phyloP scores from a whole-genome alignment of 2,797 vertebrate genomes.

The Sebastes nivosus region DNA sequence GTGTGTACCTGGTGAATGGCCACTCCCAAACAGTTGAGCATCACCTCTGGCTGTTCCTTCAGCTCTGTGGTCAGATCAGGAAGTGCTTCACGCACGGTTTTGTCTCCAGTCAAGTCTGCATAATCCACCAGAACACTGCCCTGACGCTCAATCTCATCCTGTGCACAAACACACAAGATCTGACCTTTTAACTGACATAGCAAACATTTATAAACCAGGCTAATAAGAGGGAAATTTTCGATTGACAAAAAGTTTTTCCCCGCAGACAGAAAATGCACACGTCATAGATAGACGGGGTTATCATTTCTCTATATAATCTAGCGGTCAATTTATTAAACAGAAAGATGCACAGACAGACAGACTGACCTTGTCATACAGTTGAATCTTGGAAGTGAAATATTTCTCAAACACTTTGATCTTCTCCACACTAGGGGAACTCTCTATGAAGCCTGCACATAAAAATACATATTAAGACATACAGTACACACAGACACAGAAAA shows the following conservation, averaged over 20 bases:
- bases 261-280: not conserved
- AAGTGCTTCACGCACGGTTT: constrained; percentile 72
- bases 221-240: not conserved
- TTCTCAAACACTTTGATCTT: constrained; percentile 95
- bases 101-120: constrained; percentile 85
- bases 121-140: constrained; percentile 96
- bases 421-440: constrained; percentile 86
- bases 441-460: constrained; percentile 84
- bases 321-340: not conserved
- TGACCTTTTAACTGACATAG: not conserved
- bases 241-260: no score
- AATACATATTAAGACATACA: not conserved
- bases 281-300: not conserved
- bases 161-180: not conserved
- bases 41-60: constrained; percentile 91
- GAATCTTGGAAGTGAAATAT: constrained; percentile 89
- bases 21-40: constrained; percentile 91
- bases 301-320: accelerated
- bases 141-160: constrained; percentile 99
- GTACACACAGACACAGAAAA: not conserved
- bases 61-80: constrained; percentile 84
- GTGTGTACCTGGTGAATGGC: constrained; percentile 93
- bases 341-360: not conserved
- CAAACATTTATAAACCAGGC: not conserved
- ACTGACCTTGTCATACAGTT: constrained; percentile 94